Base-by-base conservation (phyloP, 1,140 invertebrate species). In the Cydia pomonella region DNA sequence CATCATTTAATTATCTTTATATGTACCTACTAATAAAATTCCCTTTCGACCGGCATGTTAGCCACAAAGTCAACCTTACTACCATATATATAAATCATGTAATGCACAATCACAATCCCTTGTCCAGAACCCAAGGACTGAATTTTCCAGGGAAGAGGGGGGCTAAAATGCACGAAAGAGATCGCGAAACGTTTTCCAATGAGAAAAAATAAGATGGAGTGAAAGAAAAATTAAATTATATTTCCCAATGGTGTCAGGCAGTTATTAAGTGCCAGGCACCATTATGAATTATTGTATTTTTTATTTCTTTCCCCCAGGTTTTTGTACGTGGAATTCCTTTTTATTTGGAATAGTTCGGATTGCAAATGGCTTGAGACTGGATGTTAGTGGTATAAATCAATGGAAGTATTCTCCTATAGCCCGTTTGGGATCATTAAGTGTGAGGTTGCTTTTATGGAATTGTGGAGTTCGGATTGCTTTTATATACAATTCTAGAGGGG, bases 241-340 rank as follows among this genome's bases (percentile, higher is more conserved):
- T 93, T 93, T 93, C 92, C 91, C 92, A 91, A 92, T 92, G 93
- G 92, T 93, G 93, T 93, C 93, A 93, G 93, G 89, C 91, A 91
- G 93, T 93, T 93, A 93, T 93, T 93, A 93, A 93, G 92, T 93
- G 91, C 92, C 90, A 92, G 92, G 88, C 90, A 92, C 93, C 91
- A 93, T 93, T 91, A 93, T 93, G 93, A 92, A 91, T 92, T 92
- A 91, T 92, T 88, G 89, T 89, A 87, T 89, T 91, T 91, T 92
- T 92, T 85, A 85, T 87, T 91, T 84, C 83, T 83, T 86, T 87
- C 85, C 83, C 83, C 81, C 83, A 84, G 86, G 86, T 87, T 89
- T 86, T 87, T 88, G 83, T 86, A 84, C 83, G 79, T 79, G 84
- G 83, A 87, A 92, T 91, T 87, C 86, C 84, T 87, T 89, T 63